These are phyloP conservation scores for Todiramphus chloris DNA, from an alignment of 2,113 vertebrate species.

Conservation along the genomic window DNA sequence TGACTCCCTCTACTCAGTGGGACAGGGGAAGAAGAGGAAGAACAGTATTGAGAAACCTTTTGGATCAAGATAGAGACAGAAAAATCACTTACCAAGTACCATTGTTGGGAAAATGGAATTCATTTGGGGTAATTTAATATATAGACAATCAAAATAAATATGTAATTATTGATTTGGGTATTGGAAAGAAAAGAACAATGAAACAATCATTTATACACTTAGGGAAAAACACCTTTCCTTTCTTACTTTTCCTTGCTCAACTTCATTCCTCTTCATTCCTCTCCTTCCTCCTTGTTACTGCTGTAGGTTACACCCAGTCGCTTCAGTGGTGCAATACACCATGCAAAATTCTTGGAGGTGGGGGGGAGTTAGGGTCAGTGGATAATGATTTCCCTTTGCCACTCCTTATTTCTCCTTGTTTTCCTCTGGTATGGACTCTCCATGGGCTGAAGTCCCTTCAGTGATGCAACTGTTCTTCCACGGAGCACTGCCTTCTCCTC, in stretches of 20 bases:
- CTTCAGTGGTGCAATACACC: fast-evolving
- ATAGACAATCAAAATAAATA: neutral
- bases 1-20: fast-evolving
- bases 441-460: neutral
- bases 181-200: neutral
- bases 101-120: neutral
- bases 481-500: neutral
- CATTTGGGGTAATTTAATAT: neutral
- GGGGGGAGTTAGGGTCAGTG: fast-evolving
- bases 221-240: neutral
- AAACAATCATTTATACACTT: neutral
- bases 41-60: neutral
- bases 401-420: neutral
- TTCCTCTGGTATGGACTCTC: neutral
- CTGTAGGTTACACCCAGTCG: neutral
- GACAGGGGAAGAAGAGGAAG: neutral
- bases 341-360: neutral
- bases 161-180: neutral
- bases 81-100: neutral
- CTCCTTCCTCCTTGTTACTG: neutral
- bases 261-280: neutral
- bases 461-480: neutral
- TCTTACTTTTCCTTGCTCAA: neutral
- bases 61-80: neutral
- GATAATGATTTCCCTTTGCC: fast-evolving